Percentiles rank a stretch among this genome's conserved stretches.
These are phyloP conservation scores for Mythimna ferrago DNA, from an alignment of 2,888 invertebrate genomes.

Conservation along the genomic window DNA sequence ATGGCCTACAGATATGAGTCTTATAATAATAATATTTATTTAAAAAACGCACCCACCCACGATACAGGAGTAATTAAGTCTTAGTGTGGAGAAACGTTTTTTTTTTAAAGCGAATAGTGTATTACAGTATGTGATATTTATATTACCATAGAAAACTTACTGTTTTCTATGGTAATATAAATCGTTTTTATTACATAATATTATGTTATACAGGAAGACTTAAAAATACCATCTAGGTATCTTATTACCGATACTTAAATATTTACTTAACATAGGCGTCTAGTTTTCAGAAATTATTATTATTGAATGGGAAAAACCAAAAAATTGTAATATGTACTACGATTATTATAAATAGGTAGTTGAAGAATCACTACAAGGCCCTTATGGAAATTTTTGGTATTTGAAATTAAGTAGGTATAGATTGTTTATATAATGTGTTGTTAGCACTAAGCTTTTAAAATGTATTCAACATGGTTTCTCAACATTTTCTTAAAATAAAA, in stretches of 20 bases:
- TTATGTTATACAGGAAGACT: background rate
- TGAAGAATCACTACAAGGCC: background rate
- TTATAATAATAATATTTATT: too few relatives aligned
- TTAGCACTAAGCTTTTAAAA: background rate
- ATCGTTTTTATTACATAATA: background rate
- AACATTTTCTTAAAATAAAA: slow-evolving; percentile 17
- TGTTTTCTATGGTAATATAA: background rate
- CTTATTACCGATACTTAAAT: slow-evolving; percentile 12
- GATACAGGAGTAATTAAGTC: too few relatives aligned
- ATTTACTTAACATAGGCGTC: slow-evolving; percentile 11
- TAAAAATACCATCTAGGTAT: slow-evolving; percentile 21
- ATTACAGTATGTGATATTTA: too few relatives aligned
- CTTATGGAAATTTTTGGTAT: background rate
- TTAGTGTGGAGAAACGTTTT: too few relatives aligned
- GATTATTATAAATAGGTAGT: background rate
- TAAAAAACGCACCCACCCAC: too few relatives aligned
- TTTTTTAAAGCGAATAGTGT: too few relatives aligned
- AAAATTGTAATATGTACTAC: slow-evolving; percentile 10
- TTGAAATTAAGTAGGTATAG: slow-evolving; percentile 10
- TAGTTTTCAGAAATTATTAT: slow-evolving; percentile 3
- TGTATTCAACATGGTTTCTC: background rate
- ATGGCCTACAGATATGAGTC: too few relatives aligned
- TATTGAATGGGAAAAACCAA: slow-evolving; percentile 15
- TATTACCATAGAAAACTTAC: too few relatives aligned
- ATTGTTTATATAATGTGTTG: background rate